phyloP scores from a whole-genome alignment of 2,888 invertebrate genomes.

The Alloscopus bannaensis region DNA sequence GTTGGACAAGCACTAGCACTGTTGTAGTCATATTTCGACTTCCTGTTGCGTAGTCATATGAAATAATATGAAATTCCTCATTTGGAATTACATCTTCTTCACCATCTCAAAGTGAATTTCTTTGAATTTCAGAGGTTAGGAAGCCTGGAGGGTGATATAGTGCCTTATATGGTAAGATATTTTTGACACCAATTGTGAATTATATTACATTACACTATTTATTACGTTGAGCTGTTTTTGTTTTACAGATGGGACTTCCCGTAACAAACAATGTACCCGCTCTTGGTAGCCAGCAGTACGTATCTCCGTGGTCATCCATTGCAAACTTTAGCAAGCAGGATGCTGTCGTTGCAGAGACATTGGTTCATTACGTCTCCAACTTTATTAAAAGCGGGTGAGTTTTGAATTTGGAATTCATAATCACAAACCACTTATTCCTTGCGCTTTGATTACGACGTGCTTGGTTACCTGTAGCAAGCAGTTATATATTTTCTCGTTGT shows the following conservation, averaged over 20 bases:
- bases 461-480: too few species aligned
- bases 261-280: conserved; percentile 75
- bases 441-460: too few species aligned
- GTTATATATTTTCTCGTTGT: too few species aligned
- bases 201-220: too few species aligned
- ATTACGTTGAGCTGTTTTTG: too few species aligned
- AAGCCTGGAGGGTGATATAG: conserved; percentile 85
- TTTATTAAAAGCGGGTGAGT: conserved; percentile 90
- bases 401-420: too few species aligned
- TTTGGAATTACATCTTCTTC: conserved; percentile 4
- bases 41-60: too few species aligned
- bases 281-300: conserved; percentile 81
- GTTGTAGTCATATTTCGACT: too few species aligned
- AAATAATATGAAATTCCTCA: not conserved
- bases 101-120: conserved; percentile 32
- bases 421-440: too few species aligned
- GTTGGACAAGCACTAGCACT: too few species aligned
- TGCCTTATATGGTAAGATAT: conserved; percentile 86
- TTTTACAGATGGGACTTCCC: conserved; percentile 86
- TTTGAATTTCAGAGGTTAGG: conserved; percentile 82
- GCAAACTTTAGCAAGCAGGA: conserved; percentile 86
- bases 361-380: conserved; percentile 85
- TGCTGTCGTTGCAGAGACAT: conserved; percentile 84
- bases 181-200: too few species aligned
- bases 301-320: conserved; percentile 74